A percentile compares a stretch with the other conserved stretches of the same genome.
Conservation (phyloP, 2,888 invertebrate genomes). For the Drymonia ruficornis region DNA sequence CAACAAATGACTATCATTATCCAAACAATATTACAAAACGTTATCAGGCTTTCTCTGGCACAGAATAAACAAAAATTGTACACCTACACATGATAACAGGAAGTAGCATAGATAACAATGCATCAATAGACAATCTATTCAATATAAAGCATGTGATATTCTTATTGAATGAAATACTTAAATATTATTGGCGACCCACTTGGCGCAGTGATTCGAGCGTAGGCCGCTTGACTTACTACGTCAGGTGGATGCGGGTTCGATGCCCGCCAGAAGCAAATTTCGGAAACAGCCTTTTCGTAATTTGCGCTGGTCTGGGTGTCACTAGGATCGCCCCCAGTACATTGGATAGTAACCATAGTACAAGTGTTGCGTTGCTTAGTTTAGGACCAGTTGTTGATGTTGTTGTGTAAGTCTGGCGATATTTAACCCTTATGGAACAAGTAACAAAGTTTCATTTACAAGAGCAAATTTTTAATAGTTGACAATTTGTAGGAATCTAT, state of each 20-base stretch:
- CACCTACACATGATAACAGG: constrained; percentile 56
- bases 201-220: too few species aligned
- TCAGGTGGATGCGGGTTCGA: too few species aligned
- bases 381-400: too few species aligned
- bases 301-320: too few species aligned
- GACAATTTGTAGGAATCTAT: constrained; percentile 14
- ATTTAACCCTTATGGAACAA: not conserved
- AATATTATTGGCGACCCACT: too few species aligned
- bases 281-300: too few species aligned
- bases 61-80: constrained; percentile 32
- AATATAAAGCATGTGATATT: constrained; percentile 36
- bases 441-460: not conserved
- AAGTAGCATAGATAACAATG: constrained; percentile 57
- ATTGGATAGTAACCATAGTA: too few species aligned
- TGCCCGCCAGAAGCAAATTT: too few species aligned
- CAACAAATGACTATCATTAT: not conserved
- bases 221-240: too few species aligned
- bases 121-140: constrained; percentile 54
- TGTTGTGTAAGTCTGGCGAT: too few species aligned
- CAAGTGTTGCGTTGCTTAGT: too few species aligned
- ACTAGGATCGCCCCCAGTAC: too few species aligned
- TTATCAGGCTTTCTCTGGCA: constrained; percentile 44
- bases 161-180: not conserved
- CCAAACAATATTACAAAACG: constrained; percentile 11
- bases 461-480: not conserved